Base-by-base conservation (phyloP, 2,888 invertebrate genomes). In the Parthenolecanium corni region DNA sequence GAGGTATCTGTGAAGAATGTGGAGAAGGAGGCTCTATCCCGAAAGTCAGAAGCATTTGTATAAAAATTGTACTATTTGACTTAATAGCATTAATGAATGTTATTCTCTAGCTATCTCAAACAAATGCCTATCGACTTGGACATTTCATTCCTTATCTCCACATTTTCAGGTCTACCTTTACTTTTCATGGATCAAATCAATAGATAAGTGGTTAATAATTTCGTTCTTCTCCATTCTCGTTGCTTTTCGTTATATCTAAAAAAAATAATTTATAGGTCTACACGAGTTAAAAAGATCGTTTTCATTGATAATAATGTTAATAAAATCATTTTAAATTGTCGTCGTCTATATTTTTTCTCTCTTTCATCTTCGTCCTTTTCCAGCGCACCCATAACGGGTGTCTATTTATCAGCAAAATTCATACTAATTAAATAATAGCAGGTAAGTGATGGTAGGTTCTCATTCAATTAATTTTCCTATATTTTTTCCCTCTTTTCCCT, bases 241-340 rank as follows among this genome's bases (percentile, higher is more conserved):
- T 31, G 5, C 31, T 31, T 31, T 31, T 31, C 9, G 31, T 31
- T n/a, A 31, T 44, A 14, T 44, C 2, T 44, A 44, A 18, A 16
- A 20, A 44, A 44, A 44, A 44, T 44, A 44, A 44, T 44, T 16
- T 44, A 44, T 18, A 44, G 14, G 46, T 44, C 46, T 20, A 16
- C 3, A 18, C n/a, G n/a, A 40, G 20, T 23, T 49, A 11, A 21
- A n/a, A 49, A 20, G 49, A 49, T 23, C 14, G 9, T 31, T 4
- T 31, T 31, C 23, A 23, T 44, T 47, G 58, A 46, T 58, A 58
- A 44, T 20, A 31, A 58, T 58, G 47, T 58, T 58, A 58, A 58
- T 58, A 31, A 58, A 58, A 58, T 49, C 49, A 49, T 47, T 58
- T 47, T 47, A 47, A 36, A 58, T 47, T 6, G 49, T 58, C 31